Base-by-base conservation (phyloP, 2,888 invertebrate species). In the Odontocerum albicorne region DNA sequence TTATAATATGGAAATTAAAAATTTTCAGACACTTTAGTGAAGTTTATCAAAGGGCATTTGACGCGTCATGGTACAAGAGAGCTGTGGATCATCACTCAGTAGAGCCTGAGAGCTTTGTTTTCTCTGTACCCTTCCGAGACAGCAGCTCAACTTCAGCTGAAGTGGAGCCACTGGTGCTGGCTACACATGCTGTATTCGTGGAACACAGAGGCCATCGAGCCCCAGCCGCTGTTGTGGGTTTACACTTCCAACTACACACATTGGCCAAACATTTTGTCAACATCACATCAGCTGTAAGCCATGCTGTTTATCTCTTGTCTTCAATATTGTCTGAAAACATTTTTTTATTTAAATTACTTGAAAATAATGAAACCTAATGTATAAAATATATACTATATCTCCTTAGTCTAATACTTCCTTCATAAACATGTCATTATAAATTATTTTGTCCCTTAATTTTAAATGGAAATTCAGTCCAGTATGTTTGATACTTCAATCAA, bases 181-280 rank as follows among this genome's bases (percentile, higher is more conserved):
- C 92, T n/a, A 92, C 92, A 0, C 92, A 93, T 70, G 94, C 95
- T 0, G 87, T 94, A 42, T 94, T 92, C 67, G 85, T 92, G 16
- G 90, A 92, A 66, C 86, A 86, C 57, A 84, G 88, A 62, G 89
- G 90, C 0, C 89, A 92, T 66, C 81, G 88, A 63, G 92, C 93
- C 0, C 91, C 93, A 0, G 93, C 90, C 0, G 95, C 92, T 1
- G 95, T 95, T 2, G 93, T 94, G n/a, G 95, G 95, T 1, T 70
- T 95, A 21, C 92, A 93, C 67, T 92, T 92, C 71, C 88, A 89
- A 63, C 86, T 94, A 67, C 86, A 89, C 4, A 88, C 88, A 0
- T 79, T 95, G 62, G 87, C 90, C 1, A 84, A 86, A 45, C 90
- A 91, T 71, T 95, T 95, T 69, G 81, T 90, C 63, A 93, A 94